Evolutionary conservation across 2,797 vertebrate species (phyloP), one percentile per base, ranked within the genome.

Genomic region (Ptychadena robeensis): DNA sequence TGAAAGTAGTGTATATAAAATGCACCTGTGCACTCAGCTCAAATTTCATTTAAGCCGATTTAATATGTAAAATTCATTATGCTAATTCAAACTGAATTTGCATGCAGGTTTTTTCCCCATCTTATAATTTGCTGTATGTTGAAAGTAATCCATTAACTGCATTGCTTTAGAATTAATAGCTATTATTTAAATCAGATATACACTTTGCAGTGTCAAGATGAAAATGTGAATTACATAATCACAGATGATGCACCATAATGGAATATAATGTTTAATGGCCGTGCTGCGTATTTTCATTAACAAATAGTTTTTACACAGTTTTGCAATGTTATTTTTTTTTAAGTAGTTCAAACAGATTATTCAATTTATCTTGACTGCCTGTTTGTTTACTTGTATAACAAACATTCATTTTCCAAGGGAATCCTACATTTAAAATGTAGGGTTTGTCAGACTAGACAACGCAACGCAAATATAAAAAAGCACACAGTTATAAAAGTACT

Each of bases 11-110:
- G 76, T 84, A 86, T 53, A 81, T 61, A 37, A 85, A 81, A 53
- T 89, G 28, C 59, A 87, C 68, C 84, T 89, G 73, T 68, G 14
- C 89, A 87, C 38, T 38, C 57, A 81, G 4, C 81, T 61, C 25
- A 85, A 70, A 5, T 76, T 40, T 44, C 12, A 86, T 86, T 89
- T 88, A 86, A 87, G 35, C 70, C 74, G 66, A 88, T 85, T 88
- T 83, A 77, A 86, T 35, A 79, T 12, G 74, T 27, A 88, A 86
- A 78, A 74, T 85, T 82, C 40, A 86, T 86, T 86, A 86, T 44
- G 34, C 4, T 86, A 82, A 85, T 59, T 64, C 85, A 82, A n/a
- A 8, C 6, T 75, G 88, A 89, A 86, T 74, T 0, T 72, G 5
- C 28, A 59, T 57, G 64, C 38, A 82, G 32, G 61, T 1, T 30